Percentiles rank a stretch among this genome's conserved stretches.
These are phyloP conservation scores for Pomacea maculata DNA, from an alignment of 1,140 invertebrate genomes.

Conservation along the genomic window DNA sequence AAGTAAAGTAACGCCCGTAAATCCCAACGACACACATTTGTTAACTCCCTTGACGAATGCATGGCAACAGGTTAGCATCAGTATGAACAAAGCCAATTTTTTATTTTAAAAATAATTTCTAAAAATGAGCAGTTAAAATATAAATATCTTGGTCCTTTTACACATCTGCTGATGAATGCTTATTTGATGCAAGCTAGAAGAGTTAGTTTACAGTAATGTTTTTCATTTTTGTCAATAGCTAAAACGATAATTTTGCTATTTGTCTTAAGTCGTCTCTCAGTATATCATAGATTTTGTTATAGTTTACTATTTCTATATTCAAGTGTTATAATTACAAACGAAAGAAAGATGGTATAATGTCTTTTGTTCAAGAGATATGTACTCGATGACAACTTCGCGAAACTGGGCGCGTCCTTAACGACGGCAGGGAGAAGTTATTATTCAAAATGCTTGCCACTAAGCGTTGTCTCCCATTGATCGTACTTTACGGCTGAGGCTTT, in stretches of 20 bases:
- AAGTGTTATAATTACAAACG: not conserved
- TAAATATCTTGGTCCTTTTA: not conserved
- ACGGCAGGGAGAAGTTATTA: slow-evolving; percentile 16
- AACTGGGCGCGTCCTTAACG: slow-evolving; percentile 9
- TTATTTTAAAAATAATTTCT: too few relatives aligned
- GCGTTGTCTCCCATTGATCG: not conserved
- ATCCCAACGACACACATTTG: not conserved
- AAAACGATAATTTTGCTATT: not conserved
- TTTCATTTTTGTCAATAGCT: not conserved
- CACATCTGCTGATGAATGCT: not conserved
- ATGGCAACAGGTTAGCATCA: not conserved
- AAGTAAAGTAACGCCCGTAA: not conserved
- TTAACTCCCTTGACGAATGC: slow-evolving; percentile 1
- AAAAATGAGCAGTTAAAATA: not conserved
- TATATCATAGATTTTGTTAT: not conserved
- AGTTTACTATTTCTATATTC: not conserved
- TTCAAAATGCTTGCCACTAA: not conserved
- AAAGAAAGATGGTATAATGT: not conserved
- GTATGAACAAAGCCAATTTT: not conserved
- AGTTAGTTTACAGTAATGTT: not conserved
- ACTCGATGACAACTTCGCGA: not conserved
- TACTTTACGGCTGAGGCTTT: not conserved
- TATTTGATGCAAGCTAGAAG: not conserved
- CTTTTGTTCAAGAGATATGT: not conserved
- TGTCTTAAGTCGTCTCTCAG: not conserved